Base-by-base conservation (phyloP, 2,797 vertebrate species). In the Pempheris klunzingeri region DNA sequence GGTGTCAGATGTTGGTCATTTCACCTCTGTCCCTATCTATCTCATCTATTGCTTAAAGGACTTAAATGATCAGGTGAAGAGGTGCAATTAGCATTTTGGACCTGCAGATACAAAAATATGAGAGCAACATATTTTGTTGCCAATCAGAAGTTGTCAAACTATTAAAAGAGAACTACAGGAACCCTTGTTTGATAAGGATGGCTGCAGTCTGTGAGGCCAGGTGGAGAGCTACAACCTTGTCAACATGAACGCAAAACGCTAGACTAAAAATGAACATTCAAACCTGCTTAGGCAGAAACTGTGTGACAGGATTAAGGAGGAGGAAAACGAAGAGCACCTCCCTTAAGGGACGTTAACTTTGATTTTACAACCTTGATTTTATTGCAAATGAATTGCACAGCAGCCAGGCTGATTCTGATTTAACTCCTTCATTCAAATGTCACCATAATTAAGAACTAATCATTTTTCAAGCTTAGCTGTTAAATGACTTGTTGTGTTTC, bases 381-480 rank as follows among this genome's bases (percentile, higher is more conserved):
- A 87, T 73, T 81, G 71, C 77, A 46, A 39, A 82, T 78, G 59
- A 87, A 83, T 86, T 79, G 43, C 73, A 57, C 43, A 59, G 65
- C 71, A 78, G 72, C 62, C 65, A 55, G 50, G 53, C 54, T 81
- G 66, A 78, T 78, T 81, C 85, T 65, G 75, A 4, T 78, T 82
- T 49, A 69, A 81, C 81, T 65, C 50, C 43, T 53, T 81, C 44
- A 74, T 59, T 78, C 71, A 84, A 86, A 87, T 87, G 85, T 78
- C 86, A 81, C 50, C 4, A 32, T 81, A 64, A 84, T 83, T 81
- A 78, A 71, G 53, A 18, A 22, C 72, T 66, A 77, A 77, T 86
- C 83, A 77, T 77, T 82, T 66, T 62, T 71, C 34, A 62, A 67
- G 50, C 52, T 64, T 10, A 11, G 46, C 38, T 38, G 66, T 68